A percentile compares a stretch with the other conserved stretches of the same genome.
Evolutionary conservation across 2,888 invertebrate species (phyloP).

Genomic region (Metalampra italica): DNA sequence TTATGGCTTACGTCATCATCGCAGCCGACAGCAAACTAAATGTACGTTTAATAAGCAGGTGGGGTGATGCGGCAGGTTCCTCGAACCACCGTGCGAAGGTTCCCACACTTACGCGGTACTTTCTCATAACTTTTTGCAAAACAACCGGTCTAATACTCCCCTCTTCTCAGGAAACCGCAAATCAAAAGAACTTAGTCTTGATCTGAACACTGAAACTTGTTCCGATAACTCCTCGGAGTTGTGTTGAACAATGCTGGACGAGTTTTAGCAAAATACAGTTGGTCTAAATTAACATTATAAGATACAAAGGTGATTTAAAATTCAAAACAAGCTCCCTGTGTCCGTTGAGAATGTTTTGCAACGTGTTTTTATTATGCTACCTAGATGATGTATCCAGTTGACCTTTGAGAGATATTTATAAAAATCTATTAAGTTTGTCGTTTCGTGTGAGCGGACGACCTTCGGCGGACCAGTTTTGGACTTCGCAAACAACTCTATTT

Average conservation of each 20-base stretch:
- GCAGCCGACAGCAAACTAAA: too few species aligned
- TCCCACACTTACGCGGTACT: constrained; percentile 48
- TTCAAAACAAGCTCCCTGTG: constrained; percentile 4
- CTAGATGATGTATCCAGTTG: constrained; percentile 4
- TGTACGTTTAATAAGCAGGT: too few species aligned
- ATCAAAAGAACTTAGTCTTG: not conserved
- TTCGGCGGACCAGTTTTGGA: constrained; percentile 53
- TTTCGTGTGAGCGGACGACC: constrained; percentile 41
- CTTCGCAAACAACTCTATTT: constrained; percentile 48
- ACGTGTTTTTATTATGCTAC: constrained; percentile 1
- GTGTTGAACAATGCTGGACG: not conserved
- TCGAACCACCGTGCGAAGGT: constrained; percentile 50
- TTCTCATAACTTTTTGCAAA: constrained; percentile 39
- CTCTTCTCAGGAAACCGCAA: not conserved
- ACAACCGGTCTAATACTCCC: not conserved
- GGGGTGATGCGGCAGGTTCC: not conserved
- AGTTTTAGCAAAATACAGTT: constrained; percentile 3
- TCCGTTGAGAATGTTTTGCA: constrained; percentile 6
- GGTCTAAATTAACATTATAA: constrained; percentile 1
- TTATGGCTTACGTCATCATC: too few species aligned
- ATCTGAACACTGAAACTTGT: not conserved
- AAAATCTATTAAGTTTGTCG: not conserved
- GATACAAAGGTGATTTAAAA: constrained; percentile 5
- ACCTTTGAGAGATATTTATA: constrained; percentile 4
- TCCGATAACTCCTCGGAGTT: not conserved